These are phyloP conservation scores for Sebastes nivosus DNA, from an alignment of 2,797 vertebrate genomes.

Conservation along the genomic window DNA sequence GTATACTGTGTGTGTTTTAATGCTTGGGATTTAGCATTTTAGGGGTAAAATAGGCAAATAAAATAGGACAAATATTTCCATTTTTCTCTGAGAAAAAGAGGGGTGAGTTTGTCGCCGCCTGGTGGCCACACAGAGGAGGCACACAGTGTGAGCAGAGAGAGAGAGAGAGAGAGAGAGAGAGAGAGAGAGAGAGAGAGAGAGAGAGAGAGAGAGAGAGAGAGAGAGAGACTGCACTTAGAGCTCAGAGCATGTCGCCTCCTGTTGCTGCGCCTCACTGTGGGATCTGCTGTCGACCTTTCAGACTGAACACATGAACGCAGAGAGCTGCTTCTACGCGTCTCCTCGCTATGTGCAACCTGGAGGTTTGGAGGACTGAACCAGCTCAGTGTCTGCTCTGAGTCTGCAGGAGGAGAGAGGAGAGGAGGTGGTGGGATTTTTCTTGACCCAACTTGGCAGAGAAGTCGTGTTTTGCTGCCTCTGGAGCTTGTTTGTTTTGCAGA, in stretches of 20 bases:
- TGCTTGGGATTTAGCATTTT: neutral
- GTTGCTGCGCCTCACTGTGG: conserved; percentile 68
- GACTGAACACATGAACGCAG: conserved; percentile 45
- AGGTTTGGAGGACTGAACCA: conserved; percentile 25
- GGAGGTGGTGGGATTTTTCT: neutral
- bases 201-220: neutral
- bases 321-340: conserved; percentile 7
- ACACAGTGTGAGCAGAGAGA: neutral
- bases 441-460: conserved; percentile 67
- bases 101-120: conserved; percentile 64
- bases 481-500: conserved; percentile 25
- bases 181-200: neutral
- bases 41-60: no score
- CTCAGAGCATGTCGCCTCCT: conserved; percentile 68
- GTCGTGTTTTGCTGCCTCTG: conserved; percentile 32
- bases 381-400: conserved; percentile 32
- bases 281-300: conserved; percentile 72
- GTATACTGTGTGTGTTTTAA: neutral
- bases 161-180: neutral
- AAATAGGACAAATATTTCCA: neutral
- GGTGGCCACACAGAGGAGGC: conserved; percentile 37
- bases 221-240: conserved; percentile 15
- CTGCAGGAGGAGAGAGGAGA: neutral
- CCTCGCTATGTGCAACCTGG: conserved; percentile 38
- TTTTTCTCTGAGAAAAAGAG: neutral